These are phyloP conservation scores for Automeris io DNA, from an alignment of 2,888 invertebrate genomes.

Conservation along the genomic window DNA sequence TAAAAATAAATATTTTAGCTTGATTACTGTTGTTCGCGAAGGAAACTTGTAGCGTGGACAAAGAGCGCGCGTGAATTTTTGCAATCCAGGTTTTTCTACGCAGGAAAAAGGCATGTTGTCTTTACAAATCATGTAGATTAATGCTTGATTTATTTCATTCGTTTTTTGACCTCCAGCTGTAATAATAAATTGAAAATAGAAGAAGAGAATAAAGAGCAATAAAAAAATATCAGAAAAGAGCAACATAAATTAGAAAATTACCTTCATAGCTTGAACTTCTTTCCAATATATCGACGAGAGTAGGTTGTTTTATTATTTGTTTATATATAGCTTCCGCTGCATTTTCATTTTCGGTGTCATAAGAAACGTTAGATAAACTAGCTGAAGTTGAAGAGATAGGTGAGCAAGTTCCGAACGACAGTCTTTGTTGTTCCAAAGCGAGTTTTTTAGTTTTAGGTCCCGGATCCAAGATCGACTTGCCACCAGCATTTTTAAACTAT, in stretches of 20 bases:
- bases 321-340: slow-evolving; percentile 6
- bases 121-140: slow-evolving; percentile 15
- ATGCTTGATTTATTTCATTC: slow-evolving; percentile 16
- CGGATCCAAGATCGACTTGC: no score
- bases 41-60: slow-evolving; percentile 17
- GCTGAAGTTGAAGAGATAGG: slow-evolving; percentile 3
- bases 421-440: slow-evolving; percentile 2
- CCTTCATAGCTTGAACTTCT: slow-evolving; percentile 22
- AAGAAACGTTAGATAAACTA: slow-evolving; percentile 3
- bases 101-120: slow-evolving; percentile 16
- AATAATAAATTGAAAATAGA: slow-evolving; percentile 2
- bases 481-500: slow-evolving; percentile 11
- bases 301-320: slow-evolving; percentile 11
- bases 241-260: slow-evolving; percentile 9
- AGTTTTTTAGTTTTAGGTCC: no score
- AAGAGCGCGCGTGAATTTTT: slow-evolving; percentile 15
- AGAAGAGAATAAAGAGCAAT: background rate
- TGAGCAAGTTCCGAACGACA: slow-evolving; percentile 6
- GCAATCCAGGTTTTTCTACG: slow-evolving; percentile 16
- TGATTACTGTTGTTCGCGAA: slow-evolving; percentile 11
- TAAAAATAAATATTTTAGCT: slow-evolving; percentile 5
- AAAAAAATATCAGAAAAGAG: slow-evolving; percentile 3
- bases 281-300: slow-evolving; percentile 12
- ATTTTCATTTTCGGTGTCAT: slow-evolving; percentile 9
- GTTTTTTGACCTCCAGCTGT: slow-evolving; percentile 5